phyloP scores from a whole-genome alignment of 2,888 invertebrate genomes.

The Eupithecia subumbrata region DNA sequence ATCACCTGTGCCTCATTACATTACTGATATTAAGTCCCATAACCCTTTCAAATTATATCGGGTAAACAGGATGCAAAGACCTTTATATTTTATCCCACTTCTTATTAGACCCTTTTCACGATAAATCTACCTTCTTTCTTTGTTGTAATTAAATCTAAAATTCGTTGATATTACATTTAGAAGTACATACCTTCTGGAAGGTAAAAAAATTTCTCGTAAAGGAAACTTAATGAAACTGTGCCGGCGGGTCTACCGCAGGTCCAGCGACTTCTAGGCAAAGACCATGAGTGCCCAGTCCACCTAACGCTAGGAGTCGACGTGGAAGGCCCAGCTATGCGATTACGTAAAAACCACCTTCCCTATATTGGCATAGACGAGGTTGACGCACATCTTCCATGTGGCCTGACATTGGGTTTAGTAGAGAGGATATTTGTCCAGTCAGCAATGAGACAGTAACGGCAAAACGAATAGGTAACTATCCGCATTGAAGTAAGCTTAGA shows the following conservation, averaged over 20 bases:
- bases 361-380: no score
- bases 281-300: not conserved
- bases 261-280: not conserved
- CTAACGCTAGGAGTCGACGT: no score
- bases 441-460: not conserved
- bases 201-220: not conserved
- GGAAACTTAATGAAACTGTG: not conserved
- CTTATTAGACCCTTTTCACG: constrained; percentile 2
- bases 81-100: not conserved
- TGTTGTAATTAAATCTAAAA: constrained; percentile 4
- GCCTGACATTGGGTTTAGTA: no score
- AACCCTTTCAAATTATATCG: not conserved
- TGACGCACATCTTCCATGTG: no score
- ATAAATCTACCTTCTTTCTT: not conserved
- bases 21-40: not conserved
- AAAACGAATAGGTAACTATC: constrained; percentile 18
- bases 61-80: not conserved
- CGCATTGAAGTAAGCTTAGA: constrained; percentile 36
- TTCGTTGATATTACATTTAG: constrained; percentile 1
- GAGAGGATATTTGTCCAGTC: not conserved
- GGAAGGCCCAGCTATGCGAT: no score
- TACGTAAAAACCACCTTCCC: no score
- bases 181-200: not conserved
- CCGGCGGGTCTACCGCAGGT: not conserved
- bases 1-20: not conserved